Evolutionary conservation across 2,888 invertebrate species (phyloP).

Genomic region (Eutolmus rufibarbis): DNA sequence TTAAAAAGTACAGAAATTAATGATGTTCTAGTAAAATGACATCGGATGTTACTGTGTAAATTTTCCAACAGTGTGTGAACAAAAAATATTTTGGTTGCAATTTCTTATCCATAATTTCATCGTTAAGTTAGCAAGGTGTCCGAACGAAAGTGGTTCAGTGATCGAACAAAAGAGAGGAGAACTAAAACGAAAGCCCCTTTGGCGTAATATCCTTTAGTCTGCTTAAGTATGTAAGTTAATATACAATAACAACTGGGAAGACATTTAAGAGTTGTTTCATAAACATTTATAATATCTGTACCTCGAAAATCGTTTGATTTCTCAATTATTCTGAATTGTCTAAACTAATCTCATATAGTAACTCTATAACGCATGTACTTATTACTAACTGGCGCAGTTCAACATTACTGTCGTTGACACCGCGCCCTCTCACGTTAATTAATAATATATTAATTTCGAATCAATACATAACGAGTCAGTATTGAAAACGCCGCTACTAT

Average conservation of each 20-base stretch:
- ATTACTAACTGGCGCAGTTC: constrained; percentile 11
- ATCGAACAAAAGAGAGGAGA: not conserved
- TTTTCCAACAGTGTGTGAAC: not conserved
- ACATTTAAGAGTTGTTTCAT: constrained; percentile 42
- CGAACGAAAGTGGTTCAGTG: not conserved
- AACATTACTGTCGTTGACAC: not conserved
- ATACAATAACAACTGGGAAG: constrained; percentile 44
- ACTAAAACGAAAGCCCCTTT: not conserved
- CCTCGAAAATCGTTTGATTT: constrained; percentile 26
- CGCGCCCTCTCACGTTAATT: not conserved
- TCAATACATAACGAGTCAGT: constrained; percentile 31
- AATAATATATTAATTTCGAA: constrained; percentile 41
- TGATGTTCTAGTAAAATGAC: not conserved
- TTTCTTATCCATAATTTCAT: not conserved
- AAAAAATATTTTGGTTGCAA: not conserved
- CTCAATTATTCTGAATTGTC: constrained; percentile 38
- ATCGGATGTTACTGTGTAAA: not conserved
- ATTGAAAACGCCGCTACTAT: not conserved
- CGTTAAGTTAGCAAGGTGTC: not conserved
- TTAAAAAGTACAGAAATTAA: not conserved
- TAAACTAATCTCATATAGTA: constrained; percentile 18
- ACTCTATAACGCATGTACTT: constrained; percentile 41
- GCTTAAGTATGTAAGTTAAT: constrained; percentile 33
- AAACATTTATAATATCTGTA: constrained; percentile 31
- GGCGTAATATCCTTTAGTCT: not conserved